Base-by-base conservation (phyloP, 2,113 vertebrate genomes). In the Plestiodon gilberti region DNA sequence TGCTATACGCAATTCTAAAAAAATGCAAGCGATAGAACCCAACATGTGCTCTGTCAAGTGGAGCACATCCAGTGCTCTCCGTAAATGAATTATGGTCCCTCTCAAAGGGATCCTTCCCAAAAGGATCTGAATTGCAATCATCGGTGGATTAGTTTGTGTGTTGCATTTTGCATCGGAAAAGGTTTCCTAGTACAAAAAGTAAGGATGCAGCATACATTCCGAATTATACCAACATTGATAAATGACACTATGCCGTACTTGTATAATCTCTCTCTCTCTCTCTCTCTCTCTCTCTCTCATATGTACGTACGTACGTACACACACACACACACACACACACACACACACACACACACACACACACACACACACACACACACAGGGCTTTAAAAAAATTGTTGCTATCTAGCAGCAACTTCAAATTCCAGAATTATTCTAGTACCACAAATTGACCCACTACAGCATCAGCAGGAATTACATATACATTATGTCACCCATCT, bases 401-500 rank as follows among this genome's bases (percentile, higher is more conserved):
- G 69, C 35, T 43, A 30, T 81, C 25, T 40, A 87, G n/a, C 70
- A 59, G 33, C 43, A 38, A n/a, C 43, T 52, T 64, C 40, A 52
- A 75, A 69, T 81, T 74, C 59, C 69, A 48, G 67, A 73, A 52
- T 81, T 81, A 81, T 75, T 81, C 69, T 71, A 38, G 43, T 75
- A 55, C 64, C 65, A 87, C n/a, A 81, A 75, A 75, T 73, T 55
- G 55, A 28, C 35, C 77, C 79, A 33, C 33, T 74, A 70, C 33
- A 64, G 79, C 59, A 87, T 87, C 59, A 64, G 78, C 40, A 35
- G n/a, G 59, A 87, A 81, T 79, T 81, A 52, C 69, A 87, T 86
- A 59, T 52, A 74, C 74, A 81, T 87, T 87, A 87, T 75, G 70
- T 87, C 78, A 87, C 70, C 78, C 69, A 38, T 48, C 85, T 81